These are phyloP conservation scores for Xenus cinereus DNA, from an alignment of 2,113 vertebrate species.

Conservation along the genomic window DNA sequence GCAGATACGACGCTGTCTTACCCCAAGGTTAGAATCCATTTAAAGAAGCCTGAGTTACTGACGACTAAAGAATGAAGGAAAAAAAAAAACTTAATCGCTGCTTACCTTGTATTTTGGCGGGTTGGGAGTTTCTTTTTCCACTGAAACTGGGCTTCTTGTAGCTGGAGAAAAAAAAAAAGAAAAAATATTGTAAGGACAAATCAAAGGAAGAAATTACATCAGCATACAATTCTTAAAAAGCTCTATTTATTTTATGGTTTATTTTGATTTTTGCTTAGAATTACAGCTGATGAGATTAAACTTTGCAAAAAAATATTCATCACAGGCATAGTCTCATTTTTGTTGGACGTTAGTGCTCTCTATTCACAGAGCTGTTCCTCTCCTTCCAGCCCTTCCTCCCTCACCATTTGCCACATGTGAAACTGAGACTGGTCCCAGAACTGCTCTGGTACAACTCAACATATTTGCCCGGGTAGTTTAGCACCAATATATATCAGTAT, in stretches of 20 bases:
- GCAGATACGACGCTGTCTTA: accelerated
- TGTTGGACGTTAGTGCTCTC: not conserved
- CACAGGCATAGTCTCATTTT: not conserved
- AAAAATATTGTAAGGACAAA: not conserved
- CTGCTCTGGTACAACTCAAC: not conserved
- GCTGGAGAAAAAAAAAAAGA: not conserved
- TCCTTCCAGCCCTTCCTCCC: not conserved
- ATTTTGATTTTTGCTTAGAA: not conserved
- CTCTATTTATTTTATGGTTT: not conserved
- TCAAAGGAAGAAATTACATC: not conserved
- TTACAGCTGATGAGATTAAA: not conserved
- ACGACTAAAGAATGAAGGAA: not conserved
- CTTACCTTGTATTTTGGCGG: not conserved
- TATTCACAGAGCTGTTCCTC: not conserved
- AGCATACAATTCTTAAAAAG: not conserved
- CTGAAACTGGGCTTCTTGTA: not conserved
- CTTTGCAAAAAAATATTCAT: not conserved
- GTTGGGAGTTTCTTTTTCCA: not conserved
- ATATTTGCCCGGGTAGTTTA: not conserved
- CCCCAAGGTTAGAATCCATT: not conserved
- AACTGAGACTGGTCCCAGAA: not conserved
- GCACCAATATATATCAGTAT: not conserved
- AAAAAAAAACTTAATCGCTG: accelerated
- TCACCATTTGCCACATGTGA: not conserved
- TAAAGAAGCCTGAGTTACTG: not conserved